Percentiles rank a stretch among this genome's conserved stretches.
Conservation (phyloP, 2,797 vertebrate species). For the Chloroceryle amazona region DNA sequence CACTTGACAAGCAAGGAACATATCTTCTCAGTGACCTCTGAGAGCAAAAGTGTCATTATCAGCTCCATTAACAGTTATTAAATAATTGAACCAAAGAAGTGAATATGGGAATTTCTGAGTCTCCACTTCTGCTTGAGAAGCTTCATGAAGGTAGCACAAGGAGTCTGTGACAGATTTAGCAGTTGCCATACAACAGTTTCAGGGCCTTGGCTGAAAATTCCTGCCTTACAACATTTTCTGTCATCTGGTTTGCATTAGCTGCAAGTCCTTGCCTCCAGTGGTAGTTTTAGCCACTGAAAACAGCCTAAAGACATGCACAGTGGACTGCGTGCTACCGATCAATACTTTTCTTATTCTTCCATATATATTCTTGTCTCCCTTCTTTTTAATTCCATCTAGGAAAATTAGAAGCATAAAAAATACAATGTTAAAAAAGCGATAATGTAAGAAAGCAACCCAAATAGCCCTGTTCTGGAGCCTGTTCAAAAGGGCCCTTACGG, state of each 20-base stretch:
- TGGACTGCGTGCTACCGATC: not conserved
- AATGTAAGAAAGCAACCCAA: not conserved
- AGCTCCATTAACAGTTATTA: not conserved
- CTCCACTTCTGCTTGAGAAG: not conserved
- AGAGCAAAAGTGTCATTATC: not conserved
- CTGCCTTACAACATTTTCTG: not conserved
- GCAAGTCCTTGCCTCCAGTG: not conserved
- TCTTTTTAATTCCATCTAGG: not conserved
- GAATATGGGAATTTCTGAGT: not conserved
- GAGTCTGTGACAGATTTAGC: not conserved
- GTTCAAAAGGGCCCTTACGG: not conserved
- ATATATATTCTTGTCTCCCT: not conserved
- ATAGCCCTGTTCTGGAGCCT: not conserved
- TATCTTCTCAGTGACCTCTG: not conserved
- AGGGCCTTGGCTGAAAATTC: not conserved
- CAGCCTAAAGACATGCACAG: not conserved
- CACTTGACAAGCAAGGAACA: not conserved
- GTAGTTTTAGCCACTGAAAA: not conserved
- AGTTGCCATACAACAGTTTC: not conserved
- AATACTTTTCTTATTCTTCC: not conserved
- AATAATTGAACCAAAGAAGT: not conserved
- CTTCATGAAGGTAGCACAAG: not conserved
- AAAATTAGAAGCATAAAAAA: not conserved
- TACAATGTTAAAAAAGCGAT: not conserved
- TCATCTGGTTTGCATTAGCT: not conserved